phyloP scores from a whole-genome alignment of 2,888 invertebrate genomes.

The Volucella inflata region DNA sequence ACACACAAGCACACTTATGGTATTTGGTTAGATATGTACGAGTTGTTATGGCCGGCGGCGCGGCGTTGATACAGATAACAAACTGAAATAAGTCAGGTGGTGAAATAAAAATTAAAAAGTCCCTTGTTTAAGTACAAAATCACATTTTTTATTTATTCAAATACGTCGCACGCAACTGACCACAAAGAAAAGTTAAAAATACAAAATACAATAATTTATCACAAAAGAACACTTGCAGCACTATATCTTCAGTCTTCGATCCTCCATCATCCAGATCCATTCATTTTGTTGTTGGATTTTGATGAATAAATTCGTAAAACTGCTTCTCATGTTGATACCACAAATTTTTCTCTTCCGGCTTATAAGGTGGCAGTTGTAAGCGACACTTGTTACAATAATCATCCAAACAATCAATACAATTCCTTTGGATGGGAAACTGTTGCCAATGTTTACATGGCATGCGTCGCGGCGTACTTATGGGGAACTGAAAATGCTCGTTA shows the following conservation, averaged over 20 bases:
- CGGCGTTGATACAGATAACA: no score
- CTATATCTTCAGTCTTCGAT: background rate
- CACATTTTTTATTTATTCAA: no score
- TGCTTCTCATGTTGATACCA: slow-evolving; percentile 66
- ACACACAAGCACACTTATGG: no score
- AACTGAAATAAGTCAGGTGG: no score
- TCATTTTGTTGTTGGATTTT: slow-evolving; percentile 34
- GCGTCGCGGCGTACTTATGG: slow-evolving; percentile 52
- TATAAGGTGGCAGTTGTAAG: slow-evolving; percentile 44
- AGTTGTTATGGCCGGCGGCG: no score
- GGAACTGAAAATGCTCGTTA: slow-evolving; percentile 53
- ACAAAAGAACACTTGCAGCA: slow-evolving; percentile 49
- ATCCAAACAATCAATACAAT: slow-evolving; percentile 46
- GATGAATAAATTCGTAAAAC: slow-evolving; percentile 58
- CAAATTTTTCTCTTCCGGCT: slow-evolving; percentile 47
- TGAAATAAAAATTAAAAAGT: no score
- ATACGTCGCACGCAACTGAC: no score
- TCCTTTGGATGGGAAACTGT: slow-evolving; percentile 62
- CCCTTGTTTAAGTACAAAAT: no score
- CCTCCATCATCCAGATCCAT: slow-evolving; percentile 15
- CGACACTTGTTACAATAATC: slow-evolving; percentile 64
- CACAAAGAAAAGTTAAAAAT: background rate
- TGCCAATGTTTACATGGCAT: slow-evolving; percentile 70
- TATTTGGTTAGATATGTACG: no score
- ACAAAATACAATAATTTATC: slow-evolving; percentile 42